Conservation (phyloP, 2,888 invertebrate species). For the Oxyscelio sp. region DNA sequence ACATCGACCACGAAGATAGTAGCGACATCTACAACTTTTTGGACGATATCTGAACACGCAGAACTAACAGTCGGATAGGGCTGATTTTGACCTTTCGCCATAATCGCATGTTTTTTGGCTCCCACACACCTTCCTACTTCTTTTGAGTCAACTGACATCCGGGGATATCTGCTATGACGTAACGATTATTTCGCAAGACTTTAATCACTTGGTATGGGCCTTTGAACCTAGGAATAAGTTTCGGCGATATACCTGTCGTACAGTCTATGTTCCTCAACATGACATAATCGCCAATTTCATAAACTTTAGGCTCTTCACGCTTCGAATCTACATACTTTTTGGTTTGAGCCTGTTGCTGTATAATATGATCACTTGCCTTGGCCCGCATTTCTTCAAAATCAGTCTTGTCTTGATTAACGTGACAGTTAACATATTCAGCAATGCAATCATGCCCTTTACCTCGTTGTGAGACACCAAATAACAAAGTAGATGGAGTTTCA, state of each 20-base stretch:
- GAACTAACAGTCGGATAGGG: no score
- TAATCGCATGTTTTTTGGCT: constrained; percentile 69
- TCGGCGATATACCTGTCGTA: constrained; percentile 63
- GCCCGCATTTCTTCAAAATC: constrained; percentile 49
- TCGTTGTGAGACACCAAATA: constrained; percentile 66
- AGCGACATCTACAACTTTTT: no score
- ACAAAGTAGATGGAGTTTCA: constrained; percentile 77
- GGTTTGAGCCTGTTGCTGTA: constrained; percentile 74
- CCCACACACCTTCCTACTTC: constrained; percentile 71
- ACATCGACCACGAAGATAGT: no score
- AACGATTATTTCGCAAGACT: constrained; percentile 74
- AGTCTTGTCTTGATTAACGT: not conserved
- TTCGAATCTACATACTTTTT: constrained; percentile 8
- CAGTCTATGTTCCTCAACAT: constrained; percentile 40
- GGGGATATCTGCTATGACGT: constrained; percentile 72
- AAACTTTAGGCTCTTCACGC: constrained; percentile 21
- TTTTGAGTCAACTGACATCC: constrained; percentile 63
- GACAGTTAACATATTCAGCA: not conserved
- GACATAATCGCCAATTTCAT: constrained; percentile 65
- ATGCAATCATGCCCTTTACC: constrained; percentile 44
- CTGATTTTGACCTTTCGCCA: constrained; percentile 47
- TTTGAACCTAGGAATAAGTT: constrained; percentile 74
- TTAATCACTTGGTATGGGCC: constrained; percentile 72
- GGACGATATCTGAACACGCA: no score
- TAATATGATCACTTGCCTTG: constrained; percentile 62